Conservation (phyloP, 2,797 vertebrate genomes). For the Thunnus albacares region DNA sequence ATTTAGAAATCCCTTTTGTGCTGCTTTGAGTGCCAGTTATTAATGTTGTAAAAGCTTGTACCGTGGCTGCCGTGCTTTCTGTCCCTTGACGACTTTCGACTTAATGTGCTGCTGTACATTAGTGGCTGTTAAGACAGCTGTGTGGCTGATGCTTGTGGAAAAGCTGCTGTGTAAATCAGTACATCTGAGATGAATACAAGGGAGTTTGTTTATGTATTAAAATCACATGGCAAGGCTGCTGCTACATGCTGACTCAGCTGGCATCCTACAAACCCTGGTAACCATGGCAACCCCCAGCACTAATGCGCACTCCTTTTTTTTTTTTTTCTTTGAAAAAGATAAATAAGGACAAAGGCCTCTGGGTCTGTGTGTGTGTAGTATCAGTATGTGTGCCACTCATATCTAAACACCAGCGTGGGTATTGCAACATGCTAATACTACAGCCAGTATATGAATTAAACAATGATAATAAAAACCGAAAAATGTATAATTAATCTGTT, state of each 20-base stretch:
- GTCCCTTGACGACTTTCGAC: neutral
- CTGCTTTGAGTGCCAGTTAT: neutral
- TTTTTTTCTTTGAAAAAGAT: conserved; percentile 73
- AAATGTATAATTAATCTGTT: neutral
- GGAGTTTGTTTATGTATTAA: conserved; percentile 69
- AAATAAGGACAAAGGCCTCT: conserved; percentile 81
- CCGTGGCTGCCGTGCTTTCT: neutral
- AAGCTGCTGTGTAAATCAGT: conserved; percentile 36
- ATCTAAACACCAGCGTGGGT: conserved; percentile 54
- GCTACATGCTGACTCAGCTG: conserved; percentile 79
- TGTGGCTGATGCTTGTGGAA: conserved; percentile 20
- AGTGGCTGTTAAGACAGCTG: neutral
- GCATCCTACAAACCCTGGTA: conserved; percentile 82
- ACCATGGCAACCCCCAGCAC: conserved; percentile 81
- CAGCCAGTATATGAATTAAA: conserved; percentile 5
- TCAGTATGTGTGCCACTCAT: conserved; percentile 51
- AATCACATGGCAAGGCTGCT: conserved; percentile 71
- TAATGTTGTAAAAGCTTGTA: neutral
- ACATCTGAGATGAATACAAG: conserved; percentile 33
- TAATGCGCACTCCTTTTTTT: conserved; percentile 66
- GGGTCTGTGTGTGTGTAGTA: conserved; percentile 56
- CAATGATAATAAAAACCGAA: neutral
- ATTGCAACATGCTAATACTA: conserved; percentile 34
- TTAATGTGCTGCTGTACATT: conserved; percentile 15
- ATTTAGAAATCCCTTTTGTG: neutral